phyloP scores from a whole-genome alignment of 2,888 invertebrate species.

The Tinea trinotella region DNA sequence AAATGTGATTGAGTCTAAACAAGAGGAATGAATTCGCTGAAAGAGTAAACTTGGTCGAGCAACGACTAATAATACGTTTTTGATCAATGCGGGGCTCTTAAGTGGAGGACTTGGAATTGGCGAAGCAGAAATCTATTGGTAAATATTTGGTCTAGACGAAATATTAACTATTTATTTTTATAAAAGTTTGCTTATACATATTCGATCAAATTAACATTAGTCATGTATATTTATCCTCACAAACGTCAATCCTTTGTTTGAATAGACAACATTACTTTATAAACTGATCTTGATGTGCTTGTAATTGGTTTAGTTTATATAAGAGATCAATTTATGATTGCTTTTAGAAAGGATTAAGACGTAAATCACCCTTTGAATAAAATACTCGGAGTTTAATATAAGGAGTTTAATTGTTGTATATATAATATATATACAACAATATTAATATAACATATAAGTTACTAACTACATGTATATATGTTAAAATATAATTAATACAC shows the following conservation, averaged over 20 bases:
- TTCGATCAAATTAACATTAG: neutral
- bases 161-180: constrained; percentile 60
- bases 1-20: constrained; percentile 60
- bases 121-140: constrained; percentile 43
- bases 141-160: constrained; percentile 63
- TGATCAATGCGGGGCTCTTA: constrained; percentile 44
- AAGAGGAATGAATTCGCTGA: constrained; percentile 47
- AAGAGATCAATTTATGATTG: neutral
- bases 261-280: neutral
- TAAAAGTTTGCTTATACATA: constrained; percentile 29
- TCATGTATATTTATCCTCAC: neutral
- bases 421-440: too few species aligned
- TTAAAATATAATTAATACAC: neutral
- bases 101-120: constrained; percentile 54
- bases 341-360: neutral
- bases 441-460: too few species aligned
- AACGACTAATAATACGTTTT: constrained; percentile 49
- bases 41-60: constrained; percentile 27
- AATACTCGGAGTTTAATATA: too few species aligned
- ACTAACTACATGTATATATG: neutral
- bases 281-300: neutral
- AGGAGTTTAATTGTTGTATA: too few species aligned
- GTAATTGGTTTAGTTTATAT: neutral
- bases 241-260: neutral
- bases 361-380: too few species aligned